These are phyloP conservation scores for Tringa solitaria DNA, from an alignment of 2,113 vertebrate genomes.

Conservation along the genomic window DNA sequence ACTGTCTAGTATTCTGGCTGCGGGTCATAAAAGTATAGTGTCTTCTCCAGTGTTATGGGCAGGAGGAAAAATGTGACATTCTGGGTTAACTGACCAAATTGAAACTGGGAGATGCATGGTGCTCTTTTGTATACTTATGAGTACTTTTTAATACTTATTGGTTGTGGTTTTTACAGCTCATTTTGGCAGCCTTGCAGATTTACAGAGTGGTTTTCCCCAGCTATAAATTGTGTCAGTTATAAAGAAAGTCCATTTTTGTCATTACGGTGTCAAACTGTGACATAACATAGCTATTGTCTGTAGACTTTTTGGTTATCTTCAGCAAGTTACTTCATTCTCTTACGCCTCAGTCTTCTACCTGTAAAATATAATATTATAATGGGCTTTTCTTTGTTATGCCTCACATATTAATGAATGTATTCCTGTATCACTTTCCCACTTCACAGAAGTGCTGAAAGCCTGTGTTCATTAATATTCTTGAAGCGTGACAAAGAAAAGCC, in stretches of 20 bases:
- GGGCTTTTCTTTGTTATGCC: slow-evolving; percentile 15
- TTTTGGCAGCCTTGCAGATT: not conserved
- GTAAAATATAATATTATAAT: not conserved
- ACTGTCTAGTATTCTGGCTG: not conserved
- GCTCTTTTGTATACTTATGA: not conserved
- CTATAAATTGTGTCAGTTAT: not conserved
- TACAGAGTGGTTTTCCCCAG: not conserved
- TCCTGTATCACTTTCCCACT: not conserved
- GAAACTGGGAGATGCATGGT: not conserved
- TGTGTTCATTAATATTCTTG: slow-evolving; percentile 47
- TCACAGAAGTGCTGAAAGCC: not conserved
- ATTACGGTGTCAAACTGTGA: not conserved
- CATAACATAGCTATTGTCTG: not conserved
- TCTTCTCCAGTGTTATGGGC: not conserved
- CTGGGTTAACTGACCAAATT: not conserved
- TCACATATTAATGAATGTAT: slow-evolving; percentile 19
- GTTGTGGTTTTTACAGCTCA: not conserved
- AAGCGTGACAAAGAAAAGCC: slow-evolving; percentile 21
- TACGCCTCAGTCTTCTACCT: not conserved
- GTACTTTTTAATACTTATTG: not conserved
- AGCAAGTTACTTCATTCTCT: not conserved
- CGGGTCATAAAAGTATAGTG: not conserved
- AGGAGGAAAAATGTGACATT: not conserved
- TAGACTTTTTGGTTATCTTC: not conserved
- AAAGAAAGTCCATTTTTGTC: not conserved